Percentiles rank a stretch among this genome's conserved stretches.
These are phyloP conservation scores for Sesamia inferens DNA, from an alignment of 2,888 invertebrate species.

Conservation along the genomic window DNA sequence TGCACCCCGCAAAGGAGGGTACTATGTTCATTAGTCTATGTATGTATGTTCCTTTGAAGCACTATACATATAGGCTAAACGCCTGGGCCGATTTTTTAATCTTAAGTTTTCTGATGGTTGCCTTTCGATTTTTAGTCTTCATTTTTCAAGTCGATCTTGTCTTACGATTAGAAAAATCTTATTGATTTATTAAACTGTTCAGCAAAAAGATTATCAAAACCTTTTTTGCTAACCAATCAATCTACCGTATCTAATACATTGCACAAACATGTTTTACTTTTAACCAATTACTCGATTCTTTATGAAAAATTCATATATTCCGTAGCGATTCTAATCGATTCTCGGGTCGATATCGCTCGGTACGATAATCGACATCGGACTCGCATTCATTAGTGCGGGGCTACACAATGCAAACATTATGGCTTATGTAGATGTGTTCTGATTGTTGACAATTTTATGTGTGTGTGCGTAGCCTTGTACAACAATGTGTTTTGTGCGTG, in stretches of 20 bases:
- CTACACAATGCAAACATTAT: slow-evolving; percentile 69
- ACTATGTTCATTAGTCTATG: no score
- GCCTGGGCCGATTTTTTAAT: no score
- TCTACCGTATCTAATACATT: slow-evolving; percentile 56
- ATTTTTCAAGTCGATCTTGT: not conserved
- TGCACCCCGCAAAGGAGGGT: no score
- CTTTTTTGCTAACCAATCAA: slow-evolving; percentile 57
- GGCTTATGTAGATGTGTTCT: slow-evolving; percentile 59
- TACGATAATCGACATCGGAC: slow-evolving; percentile 62
- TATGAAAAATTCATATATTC: slow-evolving; percentile 63
- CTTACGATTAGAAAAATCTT: not conserved
- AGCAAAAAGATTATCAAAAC: slow-evolving; percentile 19
- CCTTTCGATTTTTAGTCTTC: no score
- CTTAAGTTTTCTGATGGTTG: not conserved
- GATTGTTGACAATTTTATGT: slow-evolving; percentile 64
- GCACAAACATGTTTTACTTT: slow-evolving; percentile 55
- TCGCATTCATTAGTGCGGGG: slow-evolving; percentile 65
- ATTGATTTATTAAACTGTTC: slow-evolving; percentile 32
- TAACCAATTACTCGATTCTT: slow-evolving; percentile 58
- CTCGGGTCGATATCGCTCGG: slow-evolving; percentile 63
- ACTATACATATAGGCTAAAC: no score
- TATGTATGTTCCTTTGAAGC: no score
- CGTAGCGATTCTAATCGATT: slow-evolving; percentile 74
- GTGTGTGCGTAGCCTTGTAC: slow-evolving; percentile 34
- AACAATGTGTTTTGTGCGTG: slow-evolving; percentile 46